These are phyloP conservation scores for Brachyptera putata DNA, from an alignment of 2,888 invertebrate species.

Conservation along the genomic window DNA sequence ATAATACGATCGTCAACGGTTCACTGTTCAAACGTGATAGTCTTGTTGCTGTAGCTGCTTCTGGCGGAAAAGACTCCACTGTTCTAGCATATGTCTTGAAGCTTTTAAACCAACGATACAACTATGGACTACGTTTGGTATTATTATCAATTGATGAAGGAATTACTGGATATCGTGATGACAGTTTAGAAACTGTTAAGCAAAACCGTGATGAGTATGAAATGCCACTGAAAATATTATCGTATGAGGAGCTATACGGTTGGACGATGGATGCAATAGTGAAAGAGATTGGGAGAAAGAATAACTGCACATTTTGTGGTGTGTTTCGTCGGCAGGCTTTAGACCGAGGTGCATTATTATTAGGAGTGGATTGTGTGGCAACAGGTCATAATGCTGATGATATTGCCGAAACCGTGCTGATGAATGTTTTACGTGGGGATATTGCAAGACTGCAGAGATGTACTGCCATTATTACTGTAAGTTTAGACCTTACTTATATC, in stretches of 20 bases:
- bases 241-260: slow-evolving; percentile 95
- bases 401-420: slow-evolving; percentile 95
- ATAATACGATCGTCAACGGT: slow-evolving; percentile 79
- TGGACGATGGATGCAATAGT: slow-evolving; percentile 99
- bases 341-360: slow-evolving; percentile 85
- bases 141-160: slow-evolving; percentile 98
- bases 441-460: slow-evolving; percentile 89
- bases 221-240: slow-evolving; percentile 89
- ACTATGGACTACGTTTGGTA: slow-evolving; percentile 85
- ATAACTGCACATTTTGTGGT: slow-evolving; percentile 96
- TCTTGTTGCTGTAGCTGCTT: slow-evolving; percentile 89
- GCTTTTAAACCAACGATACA: slow-evolving; percentile 80
- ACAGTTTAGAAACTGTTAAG: slow-evolving; percentile 94
- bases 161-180: slow-evolving; percentile 92
- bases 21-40: slow-evolving; percentile 78
- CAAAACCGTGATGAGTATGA: slow-evolving; percentile 90
- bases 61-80: slow-evolving; percentile 95
- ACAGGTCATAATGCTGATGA: slow-evolving; percentile 98
- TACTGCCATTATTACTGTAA: slow-evolving; percentile 82
- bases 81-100: slow-evolving; percentile 93
- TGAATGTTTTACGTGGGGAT: slow-evolving; percentile 97
- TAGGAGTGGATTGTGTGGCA: slow-evolving; percentile 88
- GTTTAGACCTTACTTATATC: not conserved
- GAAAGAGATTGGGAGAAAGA: slow-evolving; percentile 71
- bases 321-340: slow-evolving; percentile 94